A percentile compares a stretch with the other conserved stretches of the same genome.
These are phyloP conservation scores for Monoplex corrugatus DNA, from an alignment of 2,888 invertebrate species.

Conservation along the genomic window DNA sequence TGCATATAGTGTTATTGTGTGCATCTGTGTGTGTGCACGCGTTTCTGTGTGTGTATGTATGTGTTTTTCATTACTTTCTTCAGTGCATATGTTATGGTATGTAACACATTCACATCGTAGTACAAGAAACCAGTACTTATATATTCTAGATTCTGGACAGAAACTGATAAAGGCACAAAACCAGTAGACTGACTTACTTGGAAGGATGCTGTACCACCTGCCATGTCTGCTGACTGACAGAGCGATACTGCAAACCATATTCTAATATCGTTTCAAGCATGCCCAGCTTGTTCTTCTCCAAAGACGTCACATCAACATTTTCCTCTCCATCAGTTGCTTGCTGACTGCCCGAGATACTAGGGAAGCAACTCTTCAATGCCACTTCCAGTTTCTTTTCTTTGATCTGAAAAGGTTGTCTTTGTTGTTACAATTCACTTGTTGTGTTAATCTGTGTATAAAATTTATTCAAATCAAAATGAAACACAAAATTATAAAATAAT, in stretches of 20 bases:
- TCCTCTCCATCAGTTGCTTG: slow-evolving; percentile 8
- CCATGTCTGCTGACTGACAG: slow-evolving; percentile 57
- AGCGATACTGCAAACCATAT: slow-evolving; percentile 48
- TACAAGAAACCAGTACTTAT: too few species aligned
- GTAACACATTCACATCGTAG: too few species aligned
- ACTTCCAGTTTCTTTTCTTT: neutral
- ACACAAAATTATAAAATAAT: too few species aligned
- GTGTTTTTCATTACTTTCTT: too few species aligned
- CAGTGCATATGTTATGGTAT: too few species aligned
- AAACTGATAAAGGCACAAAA: neutral
- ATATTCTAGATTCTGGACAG: too few species aligned
- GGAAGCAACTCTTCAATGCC: slow-evolving; percentile 35
- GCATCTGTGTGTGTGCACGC: too few species aligned
- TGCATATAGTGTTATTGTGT: too few species aligned
- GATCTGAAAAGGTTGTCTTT: slow-evolving; percentile 6
- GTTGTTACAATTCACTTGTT: neutral
- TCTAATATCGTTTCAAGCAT: slow-evolving; percentile 52
- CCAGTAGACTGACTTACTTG: slow-evolving; percentile 45
- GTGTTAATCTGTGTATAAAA: too few species aligned
- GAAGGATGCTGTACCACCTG: slow-evolving; percentile 55
- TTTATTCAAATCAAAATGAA: too few species aligned
- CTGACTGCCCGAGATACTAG: neutral
- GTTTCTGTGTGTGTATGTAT: too few species aligned
- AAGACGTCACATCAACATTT: neutral
- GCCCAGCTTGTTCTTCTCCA: neutral